A percentile compares a stretch with the other conserved stretches of the same genome.
Evolutionary conservation across 1,140 invertebrate species (phyloP).

Genomic region (Mamestra configurata): DNA sequence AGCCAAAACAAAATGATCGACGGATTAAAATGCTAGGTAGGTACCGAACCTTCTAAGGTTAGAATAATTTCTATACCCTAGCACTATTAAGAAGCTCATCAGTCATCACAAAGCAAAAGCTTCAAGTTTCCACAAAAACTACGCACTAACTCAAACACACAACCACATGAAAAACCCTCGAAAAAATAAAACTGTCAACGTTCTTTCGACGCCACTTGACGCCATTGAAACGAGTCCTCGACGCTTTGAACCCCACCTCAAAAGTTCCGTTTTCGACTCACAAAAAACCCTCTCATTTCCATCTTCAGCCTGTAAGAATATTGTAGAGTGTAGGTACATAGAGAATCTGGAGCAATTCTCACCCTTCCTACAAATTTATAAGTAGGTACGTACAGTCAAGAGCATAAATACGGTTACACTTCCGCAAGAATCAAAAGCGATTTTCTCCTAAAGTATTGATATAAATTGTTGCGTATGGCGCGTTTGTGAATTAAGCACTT

Average conservation of each 20-base stretch:
- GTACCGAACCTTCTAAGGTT: no score
- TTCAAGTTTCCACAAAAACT: neutral
- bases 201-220: slow-evolving; percentile 40
- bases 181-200: slow-evolving; percentile 41
- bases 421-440: no score
- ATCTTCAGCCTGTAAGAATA: slow-evolving; percentile 42
- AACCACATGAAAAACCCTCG: neutral
- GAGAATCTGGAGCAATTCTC: slow-evolving; percentile 46
- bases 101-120: neutral
- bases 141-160: slow-evolving; percentile 19
- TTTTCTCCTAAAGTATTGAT: no score
- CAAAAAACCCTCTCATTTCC: slow-evolving; percentile 49
- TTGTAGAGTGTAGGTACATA: slow-evolving; percentile 11
- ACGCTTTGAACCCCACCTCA: slow-evolving; percentile 44
- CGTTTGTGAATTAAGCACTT: no score
- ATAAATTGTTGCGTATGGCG: no score
- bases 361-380: neutral
- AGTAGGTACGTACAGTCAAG: neutral
- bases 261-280: slow-evolving; percentile 53
- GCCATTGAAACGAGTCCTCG: slow-evolving; percentile 45
- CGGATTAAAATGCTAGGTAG: no score
- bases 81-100: no score
- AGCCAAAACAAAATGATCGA: no score
- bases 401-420: no score
- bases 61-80: no score